Evolutionary conservation across 92 coral and sea anemone genomes (phyloP), one percentile per base, ranked within the genome.

Genomic region (Bergia puertoricense): DNA sequence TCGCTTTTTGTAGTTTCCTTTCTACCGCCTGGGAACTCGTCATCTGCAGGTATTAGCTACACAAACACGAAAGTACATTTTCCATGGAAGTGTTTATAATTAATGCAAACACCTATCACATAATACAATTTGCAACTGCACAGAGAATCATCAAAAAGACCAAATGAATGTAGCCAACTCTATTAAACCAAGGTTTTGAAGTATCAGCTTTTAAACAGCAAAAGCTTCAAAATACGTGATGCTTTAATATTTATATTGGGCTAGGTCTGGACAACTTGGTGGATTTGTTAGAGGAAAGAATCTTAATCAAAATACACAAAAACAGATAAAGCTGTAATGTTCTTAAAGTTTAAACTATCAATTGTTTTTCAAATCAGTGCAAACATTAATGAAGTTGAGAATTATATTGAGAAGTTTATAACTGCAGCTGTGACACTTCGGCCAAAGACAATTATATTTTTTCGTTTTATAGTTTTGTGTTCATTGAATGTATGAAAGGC

Each of bases 1-100:
- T 80, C 77, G 89, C 51, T 88, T 92, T 89, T 89, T 91, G 74
- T 86, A 86, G 66, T 88, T 85, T 77, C 89, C 50, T 74, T 89
- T 89, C 88, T 85, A 78, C 85, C 86, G 91, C 91, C 91, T 95
- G 98, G 94, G 98, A 95, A 95, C 68, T 6, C 44, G 54, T 66
- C 98, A 95, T 86, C 98, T 95, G 98, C 67, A 48, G 67, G 23
- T 74, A 22, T 48, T 85, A 81, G 86, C 86, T 93, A 54, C 85
- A 87, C 91, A 95, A 95, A 92, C 96, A 95, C 91, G 46, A 76
- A 51, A 54, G 92, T 92, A 89, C 94, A 92, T 92, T 93, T 93
- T 91, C 90, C 91, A 90, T 89, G 71, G 90, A 80, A 86, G 91
- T 93, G 93, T 93, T 91, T 93, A 94, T 93, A 92, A 81, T 88